Percentiles rank a stretch among this genome's conserved stretches.
Evolutionary conservation across 1,140 invertebrate species (phyloP).

Genomic region (Lepidurus apus): DNA sequence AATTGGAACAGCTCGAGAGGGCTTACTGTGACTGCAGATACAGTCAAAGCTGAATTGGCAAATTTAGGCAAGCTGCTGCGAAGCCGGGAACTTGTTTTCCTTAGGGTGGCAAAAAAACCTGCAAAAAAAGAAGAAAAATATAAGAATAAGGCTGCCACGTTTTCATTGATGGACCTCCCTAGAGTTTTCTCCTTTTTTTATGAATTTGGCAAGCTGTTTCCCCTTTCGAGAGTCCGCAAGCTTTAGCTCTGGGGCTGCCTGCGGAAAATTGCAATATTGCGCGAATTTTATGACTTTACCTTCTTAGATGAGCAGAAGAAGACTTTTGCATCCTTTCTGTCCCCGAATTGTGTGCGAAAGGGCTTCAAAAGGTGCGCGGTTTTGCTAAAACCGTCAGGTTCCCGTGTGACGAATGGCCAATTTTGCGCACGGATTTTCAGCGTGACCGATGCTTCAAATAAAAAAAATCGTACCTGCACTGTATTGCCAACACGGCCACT

Average conservation of each 20-base stretch:
- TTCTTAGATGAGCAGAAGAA: not conserved
- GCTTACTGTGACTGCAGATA: not conserved
- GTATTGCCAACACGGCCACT: not conserved
- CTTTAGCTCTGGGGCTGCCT: not conserved
- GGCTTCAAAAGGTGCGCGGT: not conserved
- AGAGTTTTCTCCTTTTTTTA: not conserved
- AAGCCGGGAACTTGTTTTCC: not conserved
- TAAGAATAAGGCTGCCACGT: no score
- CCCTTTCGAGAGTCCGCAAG: not conserved
- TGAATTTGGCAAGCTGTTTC: not conserved
- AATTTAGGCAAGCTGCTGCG: not conserved
- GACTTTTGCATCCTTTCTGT: not conserved
- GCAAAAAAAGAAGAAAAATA: not conserved
- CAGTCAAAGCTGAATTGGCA: not conserved
- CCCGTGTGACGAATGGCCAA: not conserved
- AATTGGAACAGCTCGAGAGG: not conserved
- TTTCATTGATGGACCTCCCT: no score
- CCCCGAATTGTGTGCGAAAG: not conserved
- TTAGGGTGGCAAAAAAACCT: not conserved
- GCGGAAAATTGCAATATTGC: slow-evolving; percentile 19
- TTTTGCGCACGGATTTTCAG: not conserved
- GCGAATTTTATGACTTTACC: not conserved
- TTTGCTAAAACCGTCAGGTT: not conserved
- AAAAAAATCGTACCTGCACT: not conserved
- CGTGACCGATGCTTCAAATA: not conserved